phyloP scores from a whole-genome alignment of 2,797 vertebrate species.

The Otolemur crassicaudatus region DNA sequence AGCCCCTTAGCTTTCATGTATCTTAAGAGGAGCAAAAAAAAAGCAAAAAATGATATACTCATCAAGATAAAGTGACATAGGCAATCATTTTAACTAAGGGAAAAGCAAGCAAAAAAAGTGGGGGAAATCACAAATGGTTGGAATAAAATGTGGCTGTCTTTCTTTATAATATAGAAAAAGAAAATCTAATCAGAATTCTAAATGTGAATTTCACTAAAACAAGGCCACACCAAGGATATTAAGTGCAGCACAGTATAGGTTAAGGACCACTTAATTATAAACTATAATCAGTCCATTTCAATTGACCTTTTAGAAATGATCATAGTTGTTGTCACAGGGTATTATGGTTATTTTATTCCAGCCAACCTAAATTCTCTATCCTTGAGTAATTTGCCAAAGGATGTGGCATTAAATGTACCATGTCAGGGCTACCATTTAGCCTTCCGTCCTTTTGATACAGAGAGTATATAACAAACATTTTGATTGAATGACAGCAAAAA shows the following conservation, averaged over 20 bases:
- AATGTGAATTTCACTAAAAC: slow-evolving; percentile 30
- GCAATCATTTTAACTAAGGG: neutral
- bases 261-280: slow-evolving; percentile 55
- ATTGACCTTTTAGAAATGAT: slow-evolving; percentile 47
- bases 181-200: slow-evolving; percentile 25
- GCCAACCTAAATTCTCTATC: slow-evolving; percentile 1
- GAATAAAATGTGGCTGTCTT: neutral
- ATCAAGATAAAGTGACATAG: slow-evolving; percentile 17
- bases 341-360: neutral
- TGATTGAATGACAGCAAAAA: neutral
- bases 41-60: neutral
- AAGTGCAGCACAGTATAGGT: neutral
- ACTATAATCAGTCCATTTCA: slow-evolving; percentile 52
- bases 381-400: slow-evolving; percentile 16
- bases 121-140: neutral
- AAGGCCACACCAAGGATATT: neutral
- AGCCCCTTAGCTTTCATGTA: neutral
- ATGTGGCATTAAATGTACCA: neutral
- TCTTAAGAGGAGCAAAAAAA: neutral
- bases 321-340: neutral
- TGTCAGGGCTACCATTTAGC: neutral
- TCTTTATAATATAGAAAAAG: neutral
- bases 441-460: neutral
- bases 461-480: neutral
- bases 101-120: neutral